Evolutionary conservation across 2,888 invertebrate species (phyloP), one percentile per base, ranked within the genome.

Genomic region (Dicyrtomina minuta): DNA sequence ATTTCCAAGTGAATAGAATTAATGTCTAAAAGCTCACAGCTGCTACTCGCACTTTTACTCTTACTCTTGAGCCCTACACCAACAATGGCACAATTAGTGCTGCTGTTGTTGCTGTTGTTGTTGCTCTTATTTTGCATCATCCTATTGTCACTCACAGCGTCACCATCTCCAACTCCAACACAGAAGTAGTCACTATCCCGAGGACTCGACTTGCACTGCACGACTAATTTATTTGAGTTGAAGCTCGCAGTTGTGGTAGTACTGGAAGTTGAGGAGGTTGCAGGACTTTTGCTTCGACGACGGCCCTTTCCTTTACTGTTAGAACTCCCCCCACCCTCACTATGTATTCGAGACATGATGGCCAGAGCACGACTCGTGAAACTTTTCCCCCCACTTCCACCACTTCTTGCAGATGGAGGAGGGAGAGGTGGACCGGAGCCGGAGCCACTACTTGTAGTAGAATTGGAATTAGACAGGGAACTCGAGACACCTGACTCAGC

Each of bases 11-110:
- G 60, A 27, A 61, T 53, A 20, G 49, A 41, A 26, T 44, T 58
- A 13, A 70, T 56, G 58, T 76, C 77, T 13, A 74, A 64, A 71
- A 76, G 74, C 73, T 76, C 76, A 58, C 76, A 75, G 66, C 75
- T 74, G 72, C 76, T 77, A 61, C 75, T 75, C 12, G 72, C 72
- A 59, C 72, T 70, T 70, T 72, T 70, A 8, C 33, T 33, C 33
- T 33, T 33, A 33, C 33, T 33, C n/a, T 46, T 43, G 33, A 20
- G 46, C 49, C 49, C 58, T 44, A 27, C 26, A 49, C 55, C 26
- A 59, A 39, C 13, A 17, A 8, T 39, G 59, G n/a, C 56, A 39
- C 17, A n/a, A 33, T 58, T 58, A 3, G 2, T 56, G 17, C 53
- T 59, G 41, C 22, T 41, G 22, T 39, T 41, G 24, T 13, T 59